These are phyloP conservation scores for Limanda limanda DNA, from an alignment of 2,113 vertebrate genomes.

Conservation along the genomic window DNA sequence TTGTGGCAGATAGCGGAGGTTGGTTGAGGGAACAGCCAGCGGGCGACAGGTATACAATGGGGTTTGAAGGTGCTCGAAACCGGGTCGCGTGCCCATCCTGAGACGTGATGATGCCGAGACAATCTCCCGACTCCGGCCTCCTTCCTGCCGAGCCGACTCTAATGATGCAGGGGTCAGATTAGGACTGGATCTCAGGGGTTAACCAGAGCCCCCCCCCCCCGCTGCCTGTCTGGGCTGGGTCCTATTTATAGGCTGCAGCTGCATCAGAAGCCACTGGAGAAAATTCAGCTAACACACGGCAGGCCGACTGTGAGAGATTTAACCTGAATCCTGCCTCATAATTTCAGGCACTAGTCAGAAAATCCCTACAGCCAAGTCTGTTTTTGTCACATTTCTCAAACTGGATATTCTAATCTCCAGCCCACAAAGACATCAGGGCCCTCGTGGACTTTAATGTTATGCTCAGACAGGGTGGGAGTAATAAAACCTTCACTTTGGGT, in stretches of 20 bases:
- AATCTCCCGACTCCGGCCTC: conserved; percentile 26
- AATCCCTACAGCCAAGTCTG: too few relatives aligned
- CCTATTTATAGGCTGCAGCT: conserved; percentile 81
- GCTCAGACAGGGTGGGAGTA: conserved; percentile 1
- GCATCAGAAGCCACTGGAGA: conserved; percentile 68
- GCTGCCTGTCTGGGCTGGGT: conserved; percentile 56
- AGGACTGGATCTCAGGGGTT: conserved; percentile 71
- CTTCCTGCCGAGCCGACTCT: conserved; percentile 28
- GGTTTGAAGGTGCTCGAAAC: conserved; percentile 47
- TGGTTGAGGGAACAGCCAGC: conserved; percentile 30
- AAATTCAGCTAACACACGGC: conserved; percentile 62
- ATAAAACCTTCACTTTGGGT: conserved; percentile 23
- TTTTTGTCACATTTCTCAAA: too few relatives aligned
- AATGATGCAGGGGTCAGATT: conserved; percentile 69
- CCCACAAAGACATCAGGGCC: conserved; percentile 9
- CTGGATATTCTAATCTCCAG: conserved; percentile 13
- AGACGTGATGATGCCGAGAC: conserved; percentile 20
- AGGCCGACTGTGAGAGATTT: conserved; percentile 59
- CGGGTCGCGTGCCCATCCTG: conserved; percentile 5
- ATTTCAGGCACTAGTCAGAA: not conserved
- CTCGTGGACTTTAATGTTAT: conserved; percentile 21
- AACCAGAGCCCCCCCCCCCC: conserved; percentile 58
- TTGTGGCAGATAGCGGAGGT: conserved; percentile 33
- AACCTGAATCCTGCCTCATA: conserved; percentile 61
- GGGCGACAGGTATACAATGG: conserved; percentile 54